Base-by-base conservation (phyloP, 2,797 vertebrate species). In the Cossypha dichroa region DNA sequence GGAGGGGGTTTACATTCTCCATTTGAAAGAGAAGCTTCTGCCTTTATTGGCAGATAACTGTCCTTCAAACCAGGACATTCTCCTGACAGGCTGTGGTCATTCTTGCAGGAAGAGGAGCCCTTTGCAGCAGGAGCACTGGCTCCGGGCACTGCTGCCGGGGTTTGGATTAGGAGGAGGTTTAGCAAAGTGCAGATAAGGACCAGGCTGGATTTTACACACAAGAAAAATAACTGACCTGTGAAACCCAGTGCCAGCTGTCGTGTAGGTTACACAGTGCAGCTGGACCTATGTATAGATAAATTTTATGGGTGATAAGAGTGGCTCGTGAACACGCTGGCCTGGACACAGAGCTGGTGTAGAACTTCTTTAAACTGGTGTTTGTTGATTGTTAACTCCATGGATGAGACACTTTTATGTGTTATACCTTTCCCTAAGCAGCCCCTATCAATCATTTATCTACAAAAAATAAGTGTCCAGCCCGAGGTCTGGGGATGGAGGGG, bases 181-280 rank as follows among this genome's bases (percentile, higher is more conserved):
- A 93, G 84, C 52, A 29, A 95, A 95, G 34, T 8, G 31, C 64
- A 92, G 95, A 93, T 92, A 94, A 94, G 60, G 68, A 67, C 63
- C 49, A 22, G 78, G 56, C 48, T 96, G 87, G 34, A 20, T 74
- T 83, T 70, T 59, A n/a, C 68, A 40, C 86, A 70, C 21, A 17
- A 63, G 78, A 56, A 34, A 70, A 70, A 80, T 1, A 70, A 80
- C 33, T 70, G 91, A 91, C 78, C 89, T 56, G 48, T 85, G 78
- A 43, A 62, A 73, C 12, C 19, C 51, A 1, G 75, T 73, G 72
- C 86, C 94, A 75, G 89, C 84, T 92, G 86, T 68, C 1, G 0
- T 15, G 63, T 59, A 81, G 81, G 88, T 69, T 82, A 58, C 67
- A 48, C 59, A 63, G 67, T 48, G 62, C 70, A 84, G 87, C 90